These are phyloP conservation scores for Altica lythri DNA, from an alignment of 2,888 invertebrate species.

Conservation along the genomic window DNA sequence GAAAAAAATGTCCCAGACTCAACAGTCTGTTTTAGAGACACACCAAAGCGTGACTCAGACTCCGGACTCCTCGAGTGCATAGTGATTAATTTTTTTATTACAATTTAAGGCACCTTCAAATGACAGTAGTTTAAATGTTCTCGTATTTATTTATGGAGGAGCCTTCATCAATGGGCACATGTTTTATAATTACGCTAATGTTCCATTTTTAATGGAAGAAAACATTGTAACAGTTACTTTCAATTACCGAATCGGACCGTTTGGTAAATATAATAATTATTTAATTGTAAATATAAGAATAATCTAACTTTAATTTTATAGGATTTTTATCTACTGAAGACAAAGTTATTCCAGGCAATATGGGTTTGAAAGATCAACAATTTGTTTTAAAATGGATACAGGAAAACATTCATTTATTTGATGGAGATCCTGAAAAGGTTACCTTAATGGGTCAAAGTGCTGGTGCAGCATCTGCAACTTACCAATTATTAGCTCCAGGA, in stretches of 20 bases:
- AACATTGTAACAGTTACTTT: constrained; percentile 39
- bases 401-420: constrained; percentile 46
- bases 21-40: no score
- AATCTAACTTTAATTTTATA: constrained; percentile 18
- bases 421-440: constrained; percentile 47
- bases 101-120: constrained; percentile 9
- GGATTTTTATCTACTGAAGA: constrained; percentile 49
- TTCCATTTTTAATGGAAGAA: constrained; percentile 42
- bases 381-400: constrained; percentile 46
- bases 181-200: constrained; percentile 24
- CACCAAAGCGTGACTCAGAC: no score
- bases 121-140: constrained; percentile 33
- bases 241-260: constrained; percentile 43
- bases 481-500: constrained; percentile 36
- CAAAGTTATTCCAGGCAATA: constrained; percentile 45
- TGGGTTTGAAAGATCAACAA: constrained; percentile 49
- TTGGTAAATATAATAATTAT: constrained; percentile 32
- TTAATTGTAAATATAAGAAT: neutral
- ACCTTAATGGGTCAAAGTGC: constrained; percentile 48
- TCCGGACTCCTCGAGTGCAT: no score
- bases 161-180: constrained; percentile 37
- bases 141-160: constrained; percentile 43
- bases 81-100: neutral
- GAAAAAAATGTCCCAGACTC: no score
- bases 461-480: constrained; percentile 47